Evolutionary conservation across 2,888 invertebrate species (phyloP).

Genomic region (Perizoma flavofasciatum): DNA sequence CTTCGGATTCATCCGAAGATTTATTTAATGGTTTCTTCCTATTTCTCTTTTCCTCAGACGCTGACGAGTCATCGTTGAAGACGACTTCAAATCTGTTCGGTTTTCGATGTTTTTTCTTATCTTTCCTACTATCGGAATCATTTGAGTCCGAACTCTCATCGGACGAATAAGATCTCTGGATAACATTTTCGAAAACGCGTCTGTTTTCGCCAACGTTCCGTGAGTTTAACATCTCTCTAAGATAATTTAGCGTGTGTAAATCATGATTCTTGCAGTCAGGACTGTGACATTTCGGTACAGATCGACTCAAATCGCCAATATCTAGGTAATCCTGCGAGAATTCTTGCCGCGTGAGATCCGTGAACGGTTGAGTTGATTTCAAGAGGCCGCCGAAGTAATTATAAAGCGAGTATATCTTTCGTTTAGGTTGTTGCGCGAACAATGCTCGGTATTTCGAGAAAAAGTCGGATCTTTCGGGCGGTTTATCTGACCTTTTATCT

Average conservation of each 20-base stretch:
- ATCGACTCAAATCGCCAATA: constrained; percentile 27
- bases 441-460: neutral
- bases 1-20: neutral
- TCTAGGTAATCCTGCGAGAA: constrained; percentile 43
- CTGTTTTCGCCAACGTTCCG: neutral
- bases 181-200: neutral
- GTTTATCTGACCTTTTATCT: neutral
- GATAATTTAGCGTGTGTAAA: neutral
- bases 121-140: neutral
- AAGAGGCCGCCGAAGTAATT: constrained; percentile 8
- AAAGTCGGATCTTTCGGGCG: neutral
- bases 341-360: constrained; percentile 7
- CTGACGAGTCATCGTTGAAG: constrained; percentile 9
- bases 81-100: constrained; percentile 15
- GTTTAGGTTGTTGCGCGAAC: constrained; percentile 2
- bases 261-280: constrained; percentile 20
- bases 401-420: constrained; percentile 8
- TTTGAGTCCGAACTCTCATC: constrained; percentile 9
- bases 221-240: too few relatives aligned
- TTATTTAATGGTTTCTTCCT: neutral
- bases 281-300: neutral
- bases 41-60: constrained; percentile 7
- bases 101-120: constrained; percentile 5
- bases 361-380: constrained; percentile 3
- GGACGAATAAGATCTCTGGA: neutral